Evolutionary conservation across 2,888 invertebrate genomes (phyloP).

Genomic region (Thera obeliscata): DNA sequence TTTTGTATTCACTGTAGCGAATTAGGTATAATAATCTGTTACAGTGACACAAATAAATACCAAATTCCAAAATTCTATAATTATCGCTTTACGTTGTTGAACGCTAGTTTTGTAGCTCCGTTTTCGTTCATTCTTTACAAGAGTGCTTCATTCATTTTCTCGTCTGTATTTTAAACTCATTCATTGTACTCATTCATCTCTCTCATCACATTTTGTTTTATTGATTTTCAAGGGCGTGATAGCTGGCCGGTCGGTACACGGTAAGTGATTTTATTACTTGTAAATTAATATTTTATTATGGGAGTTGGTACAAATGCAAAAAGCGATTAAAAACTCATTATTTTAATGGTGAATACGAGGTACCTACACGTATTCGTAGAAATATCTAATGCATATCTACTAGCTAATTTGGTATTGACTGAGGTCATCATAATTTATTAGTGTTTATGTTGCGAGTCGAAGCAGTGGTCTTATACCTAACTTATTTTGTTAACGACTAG

Average conservation of each 20-base stretch:
- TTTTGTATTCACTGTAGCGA: too few relatives aligned
- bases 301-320: neutral
- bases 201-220: constrained; percentile 6
- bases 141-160: constrained; percentile 13
- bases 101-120: neutral
- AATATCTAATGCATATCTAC: neutral
- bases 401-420: neutral
- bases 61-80: too few relatives aligned
- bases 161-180: neutral
- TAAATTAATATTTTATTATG: too few relatives aligned
- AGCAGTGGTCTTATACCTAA: neutral
- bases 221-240: neutral
- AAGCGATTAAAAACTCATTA: neutral
- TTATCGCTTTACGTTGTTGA: too few relatives aligned
- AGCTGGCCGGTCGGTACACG: neutral
- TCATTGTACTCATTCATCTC: too few relatives aligned
- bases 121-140: constrained; percentile 5
- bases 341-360: neutral
- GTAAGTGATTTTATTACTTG: too few relatives aligned
- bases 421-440: constrained; percentile 4
- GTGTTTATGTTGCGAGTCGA: neutral
- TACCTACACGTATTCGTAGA: neutral
- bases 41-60: too few relatives aligned
- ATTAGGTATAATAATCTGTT: too few relatives aligned
- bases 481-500: neutral